Evolutionary conservation across 2,113 vertebrate genomes (phyloP).

Genomic region (Theristicus caerulescens): DNA sequence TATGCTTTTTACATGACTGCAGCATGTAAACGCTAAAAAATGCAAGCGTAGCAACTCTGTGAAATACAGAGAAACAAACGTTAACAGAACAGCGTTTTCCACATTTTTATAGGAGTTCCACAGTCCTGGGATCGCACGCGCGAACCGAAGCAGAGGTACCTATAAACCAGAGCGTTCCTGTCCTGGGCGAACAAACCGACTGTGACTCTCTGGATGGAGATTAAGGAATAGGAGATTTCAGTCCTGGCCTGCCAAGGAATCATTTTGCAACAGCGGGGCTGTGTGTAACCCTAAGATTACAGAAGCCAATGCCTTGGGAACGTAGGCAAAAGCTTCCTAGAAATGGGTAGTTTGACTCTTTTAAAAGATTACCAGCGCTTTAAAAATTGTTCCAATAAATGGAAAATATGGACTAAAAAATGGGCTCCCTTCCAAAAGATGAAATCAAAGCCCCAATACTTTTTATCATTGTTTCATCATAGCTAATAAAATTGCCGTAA

Average conservation of each 20-base stretch:
- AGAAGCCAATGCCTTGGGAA: background rate
- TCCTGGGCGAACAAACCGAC: background rate
- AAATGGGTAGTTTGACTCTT: constrained; percentile 42
- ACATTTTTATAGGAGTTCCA: background rate
- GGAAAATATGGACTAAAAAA: constrained; percentile 69
- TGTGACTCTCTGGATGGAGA: background rate
- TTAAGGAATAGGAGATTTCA: background rate
- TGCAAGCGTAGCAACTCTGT: constrained; percentile 27
- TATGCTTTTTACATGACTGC: constrained; percentile 9
- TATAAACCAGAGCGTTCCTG: background rate
- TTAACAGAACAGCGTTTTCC: background rate
- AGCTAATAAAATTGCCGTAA: constrained; percentile 67
- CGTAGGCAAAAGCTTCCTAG: background rate
- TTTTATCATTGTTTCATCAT: constrained; percentile 70
- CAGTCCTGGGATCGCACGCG: background rate
- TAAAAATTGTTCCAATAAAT: constrained; percentile 23
- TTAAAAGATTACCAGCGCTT: constrained; percentile 50
- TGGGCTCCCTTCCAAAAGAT: constrained; percentile 50
- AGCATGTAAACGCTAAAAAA: constrained; percentile 48
- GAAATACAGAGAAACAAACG: constrained; percentile 18
- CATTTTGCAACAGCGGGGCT: background rate
- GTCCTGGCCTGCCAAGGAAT: background rate
- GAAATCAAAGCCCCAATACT: constrained; percentile 68
- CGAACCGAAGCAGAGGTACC: background rate
- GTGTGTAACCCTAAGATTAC: background rate